Evolutionary conservation across 30 jellyfish, hydroid and myxozoan species (phyloP).

Genomic region (Pseudorhiza aurosa): DNA sequence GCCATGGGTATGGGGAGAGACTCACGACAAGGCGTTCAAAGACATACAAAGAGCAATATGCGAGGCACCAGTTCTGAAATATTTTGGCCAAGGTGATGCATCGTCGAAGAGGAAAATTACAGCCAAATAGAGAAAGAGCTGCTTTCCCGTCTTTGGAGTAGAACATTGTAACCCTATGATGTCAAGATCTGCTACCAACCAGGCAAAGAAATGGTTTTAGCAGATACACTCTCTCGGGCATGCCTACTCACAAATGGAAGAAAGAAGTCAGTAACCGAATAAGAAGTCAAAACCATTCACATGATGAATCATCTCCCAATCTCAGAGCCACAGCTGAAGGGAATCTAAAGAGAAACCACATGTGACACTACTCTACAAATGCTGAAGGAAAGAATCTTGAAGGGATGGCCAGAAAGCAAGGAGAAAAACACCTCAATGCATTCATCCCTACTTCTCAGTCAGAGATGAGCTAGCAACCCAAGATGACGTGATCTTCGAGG

Average conservation of each 20-base stretch:
- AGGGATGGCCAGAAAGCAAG: slow-evolving; percentile 50
- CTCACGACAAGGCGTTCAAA: not conserved
- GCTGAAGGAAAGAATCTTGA: slow-evolving; percentile 27
- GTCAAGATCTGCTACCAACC: slow-evolving; percentile 20
- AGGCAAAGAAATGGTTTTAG: slow-evolving; percentile 25
- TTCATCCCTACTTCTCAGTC: slow-evolving; percentile 35
- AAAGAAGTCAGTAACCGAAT: not conserved
- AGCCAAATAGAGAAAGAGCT: slow-evolving; percentile 50
- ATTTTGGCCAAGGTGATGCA: slow-evolving; percentile 16
- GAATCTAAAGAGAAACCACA: slow-evolving; percentile 24
- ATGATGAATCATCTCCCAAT: slow-evolving; percentile 19
- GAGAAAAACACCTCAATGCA: slow-evolving; percentile 8
- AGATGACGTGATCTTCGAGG: slow-evolving; percentile 16
- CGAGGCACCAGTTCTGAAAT: slow-evolving; percentile 9
- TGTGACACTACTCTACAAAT: slow-evolving; percentile 29
- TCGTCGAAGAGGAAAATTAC: slow-evolving; percentile 11
- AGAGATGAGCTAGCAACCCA: slow-evolving; percentile 26
- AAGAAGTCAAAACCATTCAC: slow-evolving; percentile 20
- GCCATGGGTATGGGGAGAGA: slow-evolving; percentile 15
- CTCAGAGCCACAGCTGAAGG: slow-evolving; percentile 44
- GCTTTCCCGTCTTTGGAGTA: slow-evolving; percentile 21
- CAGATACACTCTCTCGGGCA: slow-evolving; percentile 38
- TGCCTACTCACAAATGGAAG: slow-evolving; percentile 1
- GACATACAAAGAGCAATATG: not conserved
- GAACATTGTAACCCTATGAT: slow-evolving; percentile 25